These are phyloP conservation scores for Excalfactoria chinensis DNA, from an alignment of 2,113 vertebrate species.

Conservation along the genomic window DNA sequence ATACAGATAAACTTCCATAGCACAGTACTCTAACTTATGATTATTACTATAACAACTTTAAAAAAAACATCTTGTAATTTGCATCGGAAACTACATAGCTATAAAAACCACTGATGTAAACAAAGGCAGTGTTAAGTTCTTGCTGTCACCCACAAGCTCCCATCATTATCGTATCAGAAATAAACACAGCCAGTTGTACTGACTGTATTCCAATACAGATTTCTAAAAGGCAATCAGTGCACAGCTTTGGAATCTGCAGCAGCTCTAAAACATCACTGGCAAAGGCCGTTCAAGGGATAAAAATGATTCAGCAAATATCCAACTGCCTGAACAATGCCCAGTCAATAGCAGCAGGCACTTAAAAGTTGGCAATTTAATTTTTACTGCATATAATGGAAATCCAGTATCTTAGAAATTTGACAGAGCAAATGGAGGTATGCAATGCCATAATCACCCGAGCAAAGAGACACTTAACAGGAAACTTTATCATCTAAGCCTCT, in stretches of 20 bases:
- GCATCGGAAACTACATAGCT: not conserved
- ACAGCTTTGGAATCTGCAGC: not conserved
- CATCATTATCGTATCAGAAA: not conserved
- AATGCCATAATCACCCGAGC: not conserved
- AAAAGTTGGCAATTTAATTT: not conserved
- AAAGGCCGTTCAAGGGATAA: not conserved
- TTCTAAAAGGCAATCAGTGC: not conserved
- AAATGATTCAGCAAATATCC: not conserved
- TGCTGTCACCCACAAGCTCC: not conserved
- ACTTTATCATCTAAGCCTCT: not conserved
- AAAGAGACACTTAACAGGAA: not conserved
- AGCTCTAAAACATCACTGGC: not conserved
- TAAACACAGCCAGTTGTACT: not conserved
- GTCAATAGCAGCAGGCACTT: not conserved
- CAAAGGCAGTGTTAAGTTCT: not conserved
- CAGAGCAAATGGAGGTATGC: not conserved
- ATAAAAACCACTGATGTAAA: not conserved
- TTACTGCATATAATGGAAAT: not conserved
- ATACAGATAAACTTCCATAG: not conserved
- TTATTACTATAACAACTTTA: not conserved
- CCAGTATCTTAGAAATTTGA: not conserved
- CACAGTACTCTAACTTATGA: not conserved
- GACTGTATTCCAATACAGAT: not conserved
- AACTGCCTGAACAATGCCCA: not conserved
- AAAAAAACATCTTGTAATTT: not conserved